A percentile compares a stretch with the other conserved stretches of the same genome.
These are phyloP conservation scores for Neofelis nebulosa DNA, from an alignment of 2,113 vertebrate species.

Conservation along the genomic window DNA sequence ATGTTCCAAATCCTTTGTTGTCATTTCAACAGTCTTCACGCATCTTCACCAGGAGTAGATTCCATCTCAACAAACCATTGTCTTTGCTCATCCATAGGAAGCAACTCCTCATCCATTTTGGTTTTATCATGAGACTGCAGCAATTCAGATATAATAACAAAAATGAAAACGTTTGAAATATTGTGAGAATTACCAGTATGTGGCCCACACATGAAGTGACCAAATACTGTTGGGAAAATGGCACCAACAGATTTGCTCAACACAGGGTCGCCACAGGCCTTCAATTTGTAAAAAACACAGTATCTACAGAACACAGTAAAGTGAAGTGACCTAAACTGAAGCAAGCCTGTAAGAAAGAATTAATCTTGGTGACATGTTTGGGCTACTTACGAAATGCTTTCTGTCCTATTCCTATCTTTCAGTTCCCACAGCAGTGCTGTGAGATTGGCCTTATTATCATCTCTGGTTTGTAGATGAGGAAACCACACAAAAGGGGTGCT, in stretches of 20 bases:
- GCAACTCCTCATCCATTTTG: not conserved
- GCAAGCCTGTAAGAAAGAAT: not conserved
- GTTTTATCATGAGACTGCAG: not conserved
- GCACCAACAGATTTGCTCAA: not conserved
- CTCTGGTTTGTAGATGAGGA: not conserved
- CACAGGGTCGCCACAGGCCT: not conserved
- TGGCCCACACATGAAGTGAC: not conserved
- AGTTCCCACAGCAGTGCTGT: not conserved
- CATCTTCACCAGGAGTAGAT: not conserved
- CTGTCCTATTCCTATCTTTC: not conserved
- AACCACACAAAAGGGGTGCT: not conserved
- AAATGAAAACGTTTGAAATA: not conserved
- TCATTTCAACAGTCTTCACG: not conserved
- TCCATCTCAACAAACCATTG: not conserved
- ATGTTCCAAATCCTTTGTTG: not conserved
- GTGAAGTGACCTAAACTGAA: not conserved
- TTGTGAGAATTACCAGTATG: not conserved
- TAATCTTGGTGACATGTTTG: not conserved
- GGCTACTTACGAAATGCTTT: not conserved
- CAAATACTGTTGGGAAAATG: not conserved
- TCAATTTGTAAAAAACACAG: not conserved
- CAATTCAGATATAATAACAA: not conserved
- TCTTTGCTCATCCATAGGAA: not conserved
- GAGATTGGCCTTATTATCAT: not conserved
- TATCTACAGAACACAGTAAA: not conserved